A percentile compares a stretch with the other conserved stretches of the same genome.
Conservation (phyloP, 2,888 invertebrate species). For the Hirtodrosophila confusa region DNA sequence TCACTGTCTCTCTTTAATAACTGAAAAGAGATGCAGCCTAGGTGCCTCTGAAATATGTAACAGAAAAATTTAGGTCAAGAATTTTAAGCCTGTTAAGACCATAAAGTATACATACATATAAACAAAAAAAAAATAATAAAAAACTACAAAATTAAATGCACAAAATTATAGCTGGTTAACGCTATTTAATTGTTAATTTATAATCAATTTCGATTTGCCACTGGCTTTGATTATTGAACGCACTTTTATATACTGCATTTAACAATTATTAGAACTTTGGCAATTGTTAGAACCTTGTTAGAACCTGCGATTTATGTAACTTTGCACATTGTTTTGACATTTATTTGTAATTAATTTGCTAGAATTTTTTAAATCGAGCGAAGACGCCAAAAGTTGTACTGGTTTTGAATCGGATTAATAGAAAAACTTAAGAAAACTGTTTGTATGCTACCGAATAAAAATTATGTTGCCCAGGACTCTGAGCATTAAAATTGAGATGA, state of each 20-base stretch:
- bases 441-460: constrained; percentile 76
- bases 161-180: background rate
- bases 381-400: constrained; percentile 37
- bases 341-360: constrained; percentile 25
- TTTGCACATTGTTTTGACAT: constrained; percentile 34
- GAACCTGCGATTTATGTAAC: constrained; percentile 54
- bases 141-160: background rate
- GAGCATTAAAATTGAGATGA: constrained; percentile 72
- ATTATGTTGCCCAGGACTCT: constrained; percentile 79
- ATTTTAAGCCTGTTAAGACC: constrained; percentile 55
- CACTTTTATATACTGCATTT: constrained; percentile 50
- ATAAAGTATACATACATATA: constrained; percentile 38
- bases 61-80: constrained; percentile 74
- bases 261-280: constrained; percentile 47
- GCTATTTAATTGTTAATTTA: constrained; percentile 2
- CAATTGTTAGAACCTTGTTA: constrained; percentile 37
- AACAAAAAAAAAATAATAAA: constrained; percentile 18
- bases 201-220: constrained; percentile 19
- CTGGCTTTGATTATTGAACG: constrained; percentile 42
- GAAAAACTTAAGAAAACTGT: constrained; percentile 74
- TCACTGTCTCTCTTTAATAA: constrained; percentile 26
- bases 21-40: constrained; percentile 32
- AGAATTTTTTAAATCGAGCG: constrained; percentile 38
- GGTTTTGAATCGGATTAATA: constrained; percentile 57
- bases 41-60: constrained; percentile 51